Evolutionary conservation across 2,888 invertebrate genomes (phyloP), one percentile per base, ranked within the genome.

Genomic region (Odiellus spinosus): DNA sequence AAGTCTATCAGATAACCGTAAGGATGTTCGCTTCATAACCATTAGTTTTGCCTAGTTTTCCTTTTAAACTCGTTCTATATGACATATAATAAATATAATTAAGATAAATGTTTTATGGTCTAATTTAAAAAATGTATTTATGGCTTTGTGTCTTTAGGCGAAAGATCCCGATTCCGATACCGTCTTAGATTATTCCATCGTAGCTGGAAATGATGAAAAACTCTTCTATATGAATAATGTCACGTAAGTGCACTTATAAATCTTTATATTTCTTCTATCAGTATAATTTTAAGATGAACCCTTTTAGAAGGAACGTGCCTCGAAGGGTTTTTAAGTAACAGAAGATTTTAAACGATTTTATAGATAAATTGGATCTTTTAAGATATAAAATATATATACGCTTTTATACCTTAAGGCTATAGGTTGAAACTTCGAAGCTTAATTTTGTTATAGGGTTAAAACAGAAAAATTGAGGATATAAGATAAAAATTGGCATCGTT

Each of bases 161-260:
- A 50, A 49, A 45, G 54, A 54, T 49, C 48, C 51, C 2, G 54
- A 55, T 48, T 49, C 51, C 8, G 48, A 52, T 21, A 52, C 53
- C 12, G 42, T 51, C 11, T 52, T 58, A 3, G 51, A 53, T n/a
- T 58, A 53, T 40, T 54, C 56, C 1, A 56, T 58, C 35, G 53
- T 58, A n/a, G 58, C 57, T 19, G 58, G 58, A 35, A 58, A 58
- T 41, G 58, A 58, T 20, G 58, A 58, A 34, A 55, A 55, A 19
- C 47, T 55, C 35, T 58, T 58, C 38, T 36, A 52, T 2, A 55
- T 58, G 12, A 55, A 58, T 20, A 44, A 55, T 11, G 42, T 43
- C 17, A 53, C 49, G 52, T 52, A 46, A 52, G 52, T 49, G 26
- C n/a, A n/a, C n/a, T n/a, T 26, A 26, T 4, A 26, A 26, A 26